phyloP scores from a whole-genome alignment of 1,140 invertebrate genomes.

The Brachystomella parvula region DNA sequence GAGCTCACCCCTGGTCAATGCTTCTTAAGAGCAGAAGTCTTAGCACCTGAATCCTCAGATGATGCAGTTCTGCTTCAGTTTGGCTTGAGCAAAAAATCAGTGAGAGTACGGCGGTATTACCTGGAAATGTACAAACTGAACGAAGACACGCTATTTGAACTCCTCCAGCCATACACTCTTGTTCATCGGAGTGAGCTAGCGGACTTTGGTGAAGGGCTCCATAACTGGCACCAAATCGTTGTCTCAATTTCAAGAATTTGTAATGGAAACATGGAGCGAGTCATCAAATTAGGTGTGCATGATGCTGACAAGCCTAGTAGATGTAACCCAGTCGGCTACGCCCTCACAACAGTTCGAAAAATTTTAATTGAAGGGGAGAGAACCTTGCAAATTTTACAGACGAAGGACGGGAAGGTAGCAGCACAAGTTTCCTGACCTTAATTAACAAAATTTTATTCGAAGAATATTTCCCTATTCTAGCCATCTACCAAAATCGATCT shows the following conservation, averaged over 20 bases:
- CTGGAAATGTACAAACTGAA: conserved; percentile 23
- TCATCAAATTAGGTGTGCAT: conserved; percentile 29
- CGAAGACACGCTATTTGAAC: conserved; percentile 14
- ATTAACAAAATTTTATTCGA: too few relatives aligned
- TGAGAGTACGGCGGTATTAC: conserved; percentile 3
- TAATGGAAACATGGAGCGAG: conserved; percentile 25
- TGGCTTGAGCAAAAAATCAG: background rate
- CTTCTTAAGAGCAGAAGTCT: conserved; percentile 11
- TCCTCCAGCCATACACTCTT: conserved; percentile 25
- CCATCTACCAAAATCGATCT: background rate
- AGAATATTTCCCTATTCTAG: background rate
- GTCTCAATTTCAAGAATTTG: conserved; percentile 16
- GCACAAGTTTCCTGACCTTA: background rate
- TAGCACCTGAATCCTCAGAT: conserved; percentile 6
- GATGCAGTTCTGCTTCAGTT: conserved; percentile 16
- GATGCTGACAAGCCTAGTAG: conserved; percentile 11
- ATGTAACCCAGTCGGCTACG: conserved; percentile 19
- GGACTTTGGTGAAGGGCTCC: background rate
- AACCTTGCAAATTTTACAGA: background rate
- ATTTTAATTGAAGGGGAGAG: conserved; percentile 17
- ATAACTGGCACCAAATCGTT: conserved; percentile 21
- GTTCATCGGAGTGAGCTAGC: conserved; percentile 26
- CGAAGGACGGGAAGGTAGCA: background rate
- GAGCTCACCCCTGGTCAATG: background rate
- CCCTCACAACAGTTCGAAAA: conserved; percentile 23